Conservation (phyloP, 2,888 invertebrate genomes). For the Notocelia uddmanniana region DNA sequence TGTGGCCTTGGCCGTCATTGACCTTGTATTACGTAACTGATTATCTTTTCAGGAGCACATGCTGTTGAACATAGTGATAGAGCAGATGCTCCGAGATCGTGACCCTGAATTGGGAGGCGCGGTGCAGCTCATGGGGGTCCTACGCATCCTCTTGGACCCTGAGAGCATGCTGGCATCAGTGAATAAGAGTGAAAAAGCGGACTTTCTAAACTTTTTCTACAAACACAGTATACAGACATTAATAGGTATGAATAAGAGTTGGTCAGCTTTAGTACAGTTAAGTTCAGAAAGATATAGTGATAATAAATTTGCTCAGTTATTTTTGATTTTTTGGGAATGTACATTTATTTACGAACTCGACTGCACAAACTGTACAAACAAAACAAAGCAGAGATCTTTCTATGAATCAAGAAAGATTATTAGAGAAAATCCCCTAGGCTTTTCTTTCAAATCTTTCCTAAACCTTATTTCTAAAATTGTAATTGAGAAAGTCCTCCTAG, state of each 20-base stretch:
- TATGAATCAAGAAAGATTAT: too few relatives aligned
- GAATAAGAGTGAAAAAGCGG: constrained; percentile 98
- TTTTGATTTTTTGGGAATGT: too few relatives aligned
- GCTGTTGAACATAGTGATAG: constrained; percentile 98
- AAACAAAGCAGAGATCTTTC: too few relatives aligned
- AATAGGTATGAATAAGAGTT: constrained; percentile 88
- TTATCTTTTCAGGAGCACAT: constrained; percentile 92
- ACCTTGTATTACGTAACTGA: constrained; percentile 42
- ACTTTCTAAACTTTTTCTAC: constrained; percentile 99
- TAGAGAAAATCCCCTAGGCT: too few relatives aligned
- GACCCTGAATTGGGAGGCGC: constrained; percentile 99
- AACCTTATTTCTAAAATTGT: too few relatives aligned
- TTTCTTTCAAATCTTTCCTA: too few relatives aligned
- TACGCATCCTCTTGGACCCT: constrained; percentile 97
- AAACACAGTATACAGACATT: constrained; percentile 98
- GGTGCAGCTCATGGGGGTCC: constrained; percentile 97
- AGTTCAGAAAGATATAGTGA: too few relatives aligned
- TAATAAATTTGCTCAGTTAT: too few relatives aligned
- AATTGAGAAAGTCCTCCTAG: too few relatives aligned
- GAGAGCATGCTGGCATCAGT: constrained; percentile 98
- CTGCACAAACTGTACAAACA: too few relatives aligned
- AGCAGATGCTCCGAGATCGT: constrained; percentile 98
- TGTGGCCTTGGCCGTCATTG: constrained; percentile 36
- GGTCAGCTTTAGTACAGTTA: too few relatives aligned
- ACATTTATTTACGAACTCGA: too few relatives aligned